Conservation (phyloP, 2,797 vertebrate species). For the Diplodus sargus region DNA sequence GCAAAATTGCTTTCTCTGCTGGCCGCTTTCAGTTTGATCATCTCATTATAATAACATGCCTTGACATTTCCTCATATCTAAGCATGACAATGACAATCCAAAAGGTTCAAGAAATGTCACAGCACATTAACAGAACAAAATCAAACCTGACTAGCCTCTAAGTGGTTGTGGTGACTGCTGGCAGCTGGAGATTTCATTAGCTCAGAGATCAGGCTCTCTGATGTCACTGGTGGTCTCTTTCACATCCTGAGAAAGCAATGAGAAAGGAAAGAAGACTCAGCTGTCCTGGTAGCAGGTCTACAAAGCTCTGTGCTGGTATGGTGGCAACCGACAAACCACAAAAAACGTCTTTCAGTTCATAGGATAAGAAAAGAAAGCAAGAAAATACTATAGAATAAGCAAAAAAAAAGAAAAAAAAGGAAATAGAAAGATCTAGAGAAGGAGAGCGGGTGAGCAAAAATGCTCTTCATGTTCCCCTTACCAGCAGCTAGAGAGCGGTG, state of each 20-base stretch:
- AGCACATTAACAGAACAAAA: slow-evolving; percentile 36
- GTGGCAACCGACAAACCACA: slow-evolving; percentile 43
- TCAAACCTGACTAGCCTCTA: slow-evolving; percentile 63
- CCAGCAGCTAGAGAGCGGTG: slow-evolving; percentile 65
- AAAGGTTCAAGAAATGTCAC: slow-evolving; percentile 38
- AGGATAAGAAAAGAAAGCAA: slow-evolving; percentile 23
- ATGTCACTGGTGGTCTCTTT: slow-evolving; percentile 78
- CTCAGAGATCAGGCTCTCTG: slow-evolving; percentile 72
- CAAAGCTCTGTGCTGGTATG: slow-evolving; percentile 27
- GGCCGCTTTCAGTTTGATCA: slow-evolving; percentile 32
- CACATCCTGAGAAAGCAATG: slow-evolving; percentile 73
- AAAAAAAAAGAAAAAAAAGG: slow-evolving; percentile 46
- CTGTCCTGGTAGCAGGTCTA: slow-evolving; percentile 34
- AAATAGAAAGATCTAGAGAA: slow-evolving; percentile 31
- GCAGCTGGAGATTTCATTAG: slow-evolving; percentile 82
- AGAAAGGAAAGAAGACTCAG: slow-evolving; percentile 52
- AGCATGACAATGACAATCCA: slow-evolving; percentile 18
- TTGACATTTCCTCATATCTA: slow-evolving; percentile 13
- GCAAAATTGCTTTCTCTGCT: slow-evolving; percentile 38
- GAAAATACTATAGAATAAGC: slow-evolving; percentile 40
- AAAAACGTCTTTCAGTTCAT: slow-evolving; percentile 43
- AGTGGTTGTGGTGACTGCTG: slow-evolving; percentile 65
- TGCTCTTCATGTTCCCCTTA: slow-evolving; percentile 57
- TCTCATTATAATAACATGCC: slow-evolving; percentile 34
- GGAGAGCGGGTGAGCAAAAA: slow-evolving; percentile 46